Base-by-base conservation (phyloP, 2,113 vertebrate species). In the Dipodomys ordii region DNA sequence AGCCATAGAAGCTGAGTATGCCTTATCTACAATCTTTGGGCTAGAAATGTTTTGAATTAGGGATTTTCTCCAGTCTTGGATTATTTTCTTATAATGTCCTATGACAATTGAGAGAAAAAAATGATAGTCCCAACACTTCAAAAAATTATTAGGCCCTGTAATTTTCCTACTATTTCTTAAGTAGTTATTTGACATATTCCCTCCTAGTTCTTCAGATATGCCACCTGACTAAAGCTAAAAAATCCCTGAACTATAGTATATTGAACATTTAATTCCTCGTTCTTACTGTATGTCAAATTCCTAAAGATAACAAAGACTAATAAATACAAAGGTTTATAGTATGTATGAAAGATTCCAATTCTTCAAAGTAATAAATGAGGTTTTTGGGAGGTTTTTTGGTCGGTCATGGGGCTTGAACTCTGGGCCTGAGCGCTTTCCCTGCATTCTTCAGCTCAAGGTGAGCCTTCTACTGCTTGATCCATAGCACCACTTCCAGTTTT, bases 251-350 rank as follows among this genome's bases (percentile, higher is more conserved):
- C 4, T 65, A 81, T 67, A 46, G 3, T 57, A 46, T 3, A n/a
- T 32, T 53, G 57, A 64, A 1, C 39, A 25, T 6, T 60, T 60
- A 23, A 13, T 53, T n/a, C 22, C 15, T 81, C 32, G n/a, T 81
- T 60, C 71, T 89, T 92, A 57, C 18, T 86, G 1, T 4, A 27
- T 18, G n/a, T 60, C 64, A 78, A 83, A 67, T 78, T 82, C 25
- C 74, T 76, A 64, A 23, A 57, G 53, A 57, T 35, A 83, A 68
- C 84, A 18, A 44, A 39, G 35, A 77, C 32, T 2, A 78, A 25
- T 39, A 88, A 80, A 44, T 7, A 73, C n/a, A 72, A 6, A 49
- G 18, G 44, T 73, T 95, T 93, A 64, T 57, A 79, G 65, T 79
- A 72, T 46, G 3, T 44, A 46, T 22, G 1, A 87, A 65, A 28